Evolutionary conservation across 2,888 invertebrate species (phyloP), one percentile per base, ranked within the genome.

Genomic region (Crocallis elinguaria): DNA sequence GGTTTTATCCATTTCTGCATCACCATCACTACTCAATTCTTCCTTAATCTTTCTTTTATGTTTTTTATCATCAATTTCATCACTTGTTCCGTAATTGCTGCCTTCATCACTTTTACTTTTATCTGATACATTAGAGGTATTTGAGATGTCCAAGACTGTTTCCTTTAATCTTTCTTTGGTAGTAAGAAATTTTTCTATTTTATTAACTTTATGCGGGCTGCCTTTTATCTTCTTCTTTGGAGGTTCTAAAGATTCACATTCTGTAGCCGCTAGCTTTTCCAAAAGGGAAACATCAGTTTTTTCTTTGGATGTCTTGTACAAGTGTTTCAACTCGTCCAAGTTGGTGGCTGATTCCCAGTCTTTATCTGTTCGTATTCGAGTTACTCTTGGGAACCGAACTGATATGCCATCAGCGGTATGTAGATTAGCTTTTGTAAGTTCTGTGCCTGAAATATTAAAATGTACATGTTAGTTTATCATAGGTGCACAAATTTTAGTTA

Each of bases 401-500:
- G 98, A 98, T 70, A 99, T 98, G 1, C 98, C 98, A 69, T 96
- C 95, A 0, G 98, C 98, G 1, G 98, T 98, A 77, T 99, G 98
- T 4, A 95, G 93, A 49, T 95, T 95, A 1, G 96, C 95, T 78
- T 95, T 94, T 1, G 96, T 95, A 63, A 96, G 93, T 81, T 96
- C 96, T 0, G 96, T 96, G 0, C 96, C 94, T 92, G 77, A 12
- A 77, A 81, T 13, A 9, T 41, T 38, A 45, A 25, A 55, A 39
- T 44, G 44, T 44, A 33, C 14, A 12, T 35, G 9, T 27, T 25
- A 42, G 9, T 32, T 49, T 16, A 23, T 38, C 38, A 38, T 37
- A 48, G 5, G 3, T 0, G 8, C 8, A n/a, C n/a, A n/a, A n/a
- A n/a, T n/a, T n/a, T n/a, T n/a, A n/a, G n/a, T n/a, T n/a, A n/a